These are phyloP conservation scores for Griposia aprilina DNA, from an alignment of 2,888 invertebrate genomes.

Conservation along the genomic window DNA sequence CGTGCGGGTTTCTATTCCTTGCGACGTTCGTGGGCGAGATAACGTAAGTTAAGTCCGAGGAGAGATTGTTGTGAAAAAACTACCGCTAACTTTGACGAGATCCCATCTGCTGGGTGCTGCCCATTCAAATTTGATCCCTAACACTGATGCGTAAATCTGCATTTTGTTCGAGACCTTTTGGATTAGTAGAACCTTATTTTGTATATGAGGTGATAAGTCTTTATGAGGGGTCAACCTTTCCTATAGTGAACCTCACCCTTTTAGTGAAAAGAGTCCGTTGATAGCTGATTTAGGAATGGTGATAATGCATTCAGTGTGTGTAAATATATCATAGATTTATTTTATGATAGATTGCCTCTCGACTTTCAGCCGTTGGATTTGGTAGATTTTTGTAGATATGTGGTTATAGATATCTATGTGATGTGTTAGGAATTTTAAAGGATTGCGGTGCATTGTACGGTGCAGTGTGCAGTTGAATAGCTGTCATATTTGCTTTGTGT, in stretches of 20 bases:
- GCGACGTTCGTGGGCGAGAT: slow-evolving; percentile 89
- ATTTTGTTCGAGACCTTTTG: slow-evolving; percentile 74
- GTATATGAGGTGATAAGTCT: slow-evolving; percentile 91
- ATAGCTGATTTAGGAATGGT: slow-evolving; percentile 90
- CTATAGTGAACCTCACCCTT: slow-evolving; percentile 90
- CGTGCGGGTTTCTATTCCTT: slow-evolving; percentile 90
- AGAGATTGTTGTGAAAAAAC: slow-evolving; percentile 91
- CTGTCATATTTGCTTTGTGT: slow-evolving; percentile 83
- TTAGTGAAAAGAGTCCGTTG: slow-evolving; percentile 91
- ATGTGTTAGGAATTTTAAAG: slow-evolving; percentile 74
- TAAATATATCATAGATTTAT: slow-evolving; percentile 90
- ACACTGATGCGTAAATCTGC: slow-evolving; percentile 72
- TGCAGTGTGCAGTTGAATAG: slow-evolving; percentile 76
- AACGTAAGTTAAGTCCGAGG: slow-evolving; percentile 91
- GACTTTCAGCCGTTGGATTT: slow-evolving; percentile 68
- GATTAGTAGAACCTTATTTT: slow-evolving; percentile 90
- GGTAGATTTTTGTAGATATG: slow-evolving; percentile 69
- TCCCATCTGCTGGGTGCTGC: slow-evolving; percentile 78
- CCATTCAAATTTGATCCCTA: slow-evolving; percentile 82
- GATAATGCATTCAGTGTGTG: slow-evolving; percentile 89
- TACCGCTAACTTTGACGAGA: slow-evolving; percentile 89
- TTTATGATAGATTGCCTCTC: slow-evolving; percentile 86
- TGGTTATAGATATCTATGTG: slow-evolving; percentile 56
- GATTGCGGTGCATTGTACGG: slow-evolving; percentile 70
- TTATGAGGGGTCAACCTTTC: slow-evolving; percentile 91